phyloP scores from a whole-genome alignment of 1,140 invertebrate genomes.

The Propsilocerus akamusi region DNA sequence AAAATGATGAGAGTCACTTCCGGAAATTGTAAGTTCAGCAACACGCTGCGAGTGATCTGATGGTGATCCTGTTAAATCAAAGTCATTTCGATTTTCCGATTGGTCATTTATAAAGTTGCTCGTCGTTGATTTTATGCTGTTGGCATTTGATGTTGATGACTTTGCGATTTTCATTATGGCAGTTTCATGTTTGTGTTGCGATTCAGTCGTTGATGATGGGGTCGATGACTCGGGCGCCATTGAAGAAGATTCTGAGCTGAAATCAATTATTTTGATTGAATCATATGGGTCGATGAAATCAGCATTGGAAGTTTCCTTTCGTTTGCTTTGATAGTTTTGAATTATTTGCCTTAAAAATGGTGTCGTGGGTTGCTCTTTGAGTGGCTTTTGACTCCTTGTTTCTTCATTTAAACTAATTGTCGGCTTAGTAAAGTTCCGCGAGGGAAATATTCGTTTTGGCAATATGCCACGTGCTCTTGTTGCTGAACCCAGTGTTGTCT shows the following conservation, averaged over 20 bases:
- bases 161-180: constrained; percentile 32
- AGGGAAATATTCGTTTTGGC: background rate
- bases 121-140: constrained; percentile 15
- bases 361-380: background rate
- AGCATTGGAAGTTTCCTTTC: background rate
- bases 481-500: background rate
- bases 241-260: background rate
- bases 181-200: constrained; percentile 15
- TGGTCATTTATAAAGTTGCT: constrained; percentile 18
- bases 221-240: background rate
- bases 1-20: constrained; percentile 31
- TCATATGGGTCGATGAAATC: background rate
- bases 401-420: background rate
- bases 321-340: background rate
- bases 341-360: background rate
- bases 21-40: constrained; percentile 33
- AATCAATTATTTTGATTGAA: constrained; percentile 1
- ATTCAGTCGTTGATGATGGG: background rate
- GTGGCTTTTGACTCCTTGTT: background rate
- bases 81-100: background rate
- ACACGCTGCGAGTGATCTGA: constrained; percentile 33
- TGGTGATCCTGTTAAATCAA: constrained; percentile 8
- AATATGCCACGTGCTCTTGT: too few relatives aligned
- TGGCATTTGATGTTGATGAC: constrained; percentile 12
- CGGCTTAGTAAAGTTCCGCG: background rate